Base-by-base conservation (phyloP, 2,888 invertebrate species). In the Acrobasis suavella region DNA sequence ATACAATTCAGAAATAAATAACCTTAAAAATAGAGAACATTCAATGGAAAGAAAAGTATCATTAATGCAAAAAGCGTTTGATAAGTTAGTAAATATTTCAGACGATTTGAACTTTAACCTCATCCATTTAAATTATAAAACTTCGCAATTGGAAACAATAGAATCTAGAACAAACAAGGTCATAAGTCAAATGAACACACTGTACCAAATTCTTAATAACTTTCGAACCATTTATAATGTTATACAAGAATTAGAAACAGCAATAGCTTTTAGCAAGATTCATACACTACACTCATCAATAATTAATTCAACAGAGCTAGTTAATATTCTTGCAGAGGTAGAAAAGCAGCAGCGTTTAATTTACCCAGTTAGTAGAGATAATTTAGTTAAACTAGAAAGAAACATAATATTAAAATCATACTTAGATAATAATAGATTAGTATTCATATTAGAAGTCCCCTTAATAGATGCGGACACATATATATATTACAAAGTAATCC, bases 191-290 rank as follows among this genome's bases (percentile, higher is more conserved):
- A 63, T 63, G 62, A 65, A 67, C 50, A 62, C 56, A 42, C 22
- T 66, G 51, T 61, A 63, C n/a, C 60, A 62, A 60, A 56, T 66
- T 50, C 32, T 56, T 2, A 67, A 64, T 59, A 65, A 65, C 54
- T 67, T 67, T 63, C 63, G 64, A 15, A 67, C 63, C 10, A 62
- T 66, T 61, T 63, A 63, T 49, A 32, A 52, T 9, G 39, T 63
- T 17, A 50, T 67, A 7, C 54, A 65, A 9, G 65, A 67, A 52
- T 32, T 65, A 17, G 64, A 66, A 60, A 68, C 68, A 7, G 63
- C 65, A n/a, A 62, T 66, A 15, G 68, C 68, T 10, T 68, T 65
- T 50, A 64, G 63, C 17, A 66, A 64, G 50, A 9, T 64, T 15
- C 10, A 51, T 22, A 62, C 56, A 0, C 50, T 68, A 62, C 68